Base-by-base conservation (phyloP, 2,888 invertebrate genomes). In the Eupithecia vulgata region DNA sequence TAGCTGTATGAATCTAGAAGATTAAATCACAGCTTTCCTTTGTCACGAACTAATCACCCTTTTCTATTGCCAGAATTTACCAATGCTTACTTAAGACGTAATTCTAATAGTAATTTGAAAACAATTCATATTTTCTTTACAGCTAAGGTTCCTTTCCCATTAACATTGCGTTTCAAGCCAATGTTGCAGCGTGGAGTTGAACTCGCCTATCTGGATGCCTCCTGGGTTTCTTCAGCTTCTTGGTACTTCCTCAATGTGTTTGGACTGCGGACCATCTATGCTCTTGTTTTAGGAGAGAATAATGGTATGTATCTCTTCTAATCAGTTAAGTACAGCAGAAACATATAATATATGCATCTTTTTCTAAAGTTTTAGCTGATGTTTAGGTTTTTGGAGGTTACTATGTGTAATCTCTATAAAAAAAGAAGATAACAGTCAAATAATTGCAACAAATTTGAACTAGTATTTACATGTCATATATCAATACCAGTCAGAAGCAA, bases 241-340 rank as follows among this genome's bases (percentile, higher is more conserved):
- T 99, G 99, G 99, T 99, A 99, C 93, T 99, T 99, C 92, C 95
- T 99, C 17, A 99, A 99, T 89, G 99, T 99, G 0, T 99, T 99
- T 91, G 99, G 99, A 25, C 95, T 99, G 67, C 95, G 99, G 74
- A 99, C 99, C 81, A 99, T 99, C 88, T 99, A 99, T 89, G 97
- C 99, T 0, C 95, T 99, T 52, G 99, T 99, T 10, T 95, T 99
- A 74, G 99, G 99, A 74, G 99, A 99, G 89, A 99, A 99, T 88
- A 99, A 99, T 95, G 97, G 96, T 95, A 92, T 89, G 86, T 61
- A 34, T 34, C 3, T 30, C 30, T 15, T 5, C 30, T 40, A 21
- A 21, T 1, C 10, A 21, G 40, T 52, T 30, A 30, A 30, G 30
- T 10, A 52, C 21, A 52, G 21, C 21, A 45, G 45, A 45, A 45